Conservation (phyloP, 2,113 vertebrate genomes). For the Oplegnathus fasciatus region DNA sequence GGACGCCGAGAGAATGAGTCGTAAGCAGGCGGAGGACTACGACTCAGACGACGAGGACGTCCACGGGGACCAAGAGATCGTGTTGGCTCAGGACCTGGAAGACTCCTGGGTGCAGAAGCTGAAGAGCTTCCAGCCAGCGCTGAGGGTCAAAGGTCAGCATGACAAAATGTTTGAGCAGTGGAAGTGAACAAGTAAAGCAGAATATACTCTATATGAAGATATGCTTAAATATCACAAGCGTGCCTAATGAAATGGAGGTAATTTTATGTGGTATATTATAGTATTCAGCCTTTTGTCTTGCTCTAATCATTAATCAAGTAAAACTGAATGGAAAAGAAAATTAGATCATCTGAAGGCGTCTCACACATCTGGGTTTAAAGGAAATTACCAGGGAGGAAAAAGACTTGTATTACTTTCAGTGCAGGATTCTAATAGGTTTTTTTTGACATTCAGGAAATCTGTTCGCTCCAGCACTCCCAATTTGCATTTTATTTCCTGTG, state of each 20-base stretch:
- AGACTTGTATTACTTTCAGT: slow-evolving; percentile 21
- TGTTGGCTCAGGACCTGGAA: slow-evolving; percentile 91
- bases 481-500: slow-evolving; percentile 44
- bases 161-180: not conserved
- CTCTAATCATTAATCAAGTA: slow-evolving; percentile 24
- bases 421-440: slow-evolving; percentile 26
- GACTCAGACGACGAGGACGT: slow-evolving; percentile 86
- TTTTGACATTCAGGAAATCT: slow-evolving; percentile 52
- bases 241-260: not conserved
- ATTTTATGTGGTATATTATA: not conserved
- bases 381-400: slow-evolving; percentile 17
- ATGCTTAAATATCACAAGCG: not conserved
- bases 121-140: slow-evolving; percentile 82
- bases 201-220: not conserved
- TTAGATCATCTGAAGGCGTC: not conserved
- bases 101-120: slow-evolving; percentile 94
- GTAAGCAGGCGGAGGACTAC: slow-evolving; percentile 81
- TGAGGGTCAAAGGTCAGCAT: slow-evolving; percentile 85
- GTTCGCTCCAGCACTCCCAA: slow-evolving; percentile 13
- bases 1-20: slow-evolving; percentile 85
- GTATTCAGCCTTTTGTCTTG: not conserved
- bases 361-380: slow-evolving; percentile 8
- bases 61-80: slow-evolving; percentile 67
- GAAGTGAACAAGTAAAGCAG: not conserved
- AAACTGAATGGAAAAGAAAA: slow-evolving; percentile 30